A percentile compares a stretch with the other conserved stretches of the same genome.
Evolutionary conservation across 2,888 invertebrate species (phyloP).

Genomic region (Ferrisia virgata): DNA sequence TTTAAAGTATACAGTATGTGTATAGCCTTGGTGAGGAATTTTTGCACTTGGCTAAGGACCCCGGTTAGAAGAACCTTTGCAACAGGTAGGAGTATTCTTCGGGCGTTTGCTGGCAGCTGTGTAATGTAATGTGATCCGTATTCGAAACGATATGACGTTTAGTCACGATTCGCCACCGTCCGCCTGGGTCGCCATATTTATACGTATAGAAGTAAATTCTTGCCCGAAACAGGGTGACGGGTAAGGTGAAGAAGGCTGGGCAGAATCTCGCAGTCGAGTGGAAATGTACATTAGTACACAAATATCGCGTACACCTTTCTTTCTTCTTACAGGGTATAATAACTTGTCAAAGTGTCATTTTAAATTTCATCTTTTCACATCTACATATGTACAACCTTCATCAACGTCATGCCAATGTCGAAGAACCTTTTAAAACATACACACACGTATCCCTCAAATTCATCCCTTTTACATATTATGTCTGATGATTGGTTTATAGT

Average conservation of each 20-base stretch:
- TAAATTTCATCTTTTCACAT: background rate
- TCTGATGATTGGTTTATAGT: too few species aligned
- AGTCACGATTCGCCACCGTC: background rate
- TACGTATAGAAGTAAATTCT: background rate
- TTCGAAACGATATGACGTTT: background rate
- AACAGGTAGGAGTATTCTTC: background rate
- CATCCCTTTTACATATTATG: too few species aligned
- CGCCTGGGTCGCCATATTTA: background rate
- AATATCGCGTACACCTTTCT: background rate
- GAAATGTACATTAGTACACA: conserved; percentile 20
- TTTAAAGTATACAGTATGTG: background rate
- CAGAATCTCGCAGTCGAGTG: background rate
- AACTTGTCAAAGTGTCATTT: conserved; percentile 10
- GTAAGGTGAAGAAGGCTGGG: too few species aligned
- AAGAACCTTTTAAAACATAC: background rate
- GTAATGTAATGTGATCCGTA: background rate
- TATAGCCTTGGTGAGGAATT: background rate
- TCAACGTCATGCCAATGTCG: conserved; percentile 10
- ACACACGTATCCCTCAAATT: background rate
- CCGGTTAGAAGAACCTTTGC: too few species aligned
- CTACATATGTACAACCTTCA: background rate
- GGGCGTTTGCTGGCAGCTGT: background rate
- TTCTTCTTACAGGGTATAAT: background rate
- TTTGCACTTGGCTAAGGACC: background rate
- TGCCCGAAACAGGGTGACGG: too few species aligned